Base-by-base conservation (phyloP, 2,888 invertebrate genomes). In the Euproctis similis region DNA sequence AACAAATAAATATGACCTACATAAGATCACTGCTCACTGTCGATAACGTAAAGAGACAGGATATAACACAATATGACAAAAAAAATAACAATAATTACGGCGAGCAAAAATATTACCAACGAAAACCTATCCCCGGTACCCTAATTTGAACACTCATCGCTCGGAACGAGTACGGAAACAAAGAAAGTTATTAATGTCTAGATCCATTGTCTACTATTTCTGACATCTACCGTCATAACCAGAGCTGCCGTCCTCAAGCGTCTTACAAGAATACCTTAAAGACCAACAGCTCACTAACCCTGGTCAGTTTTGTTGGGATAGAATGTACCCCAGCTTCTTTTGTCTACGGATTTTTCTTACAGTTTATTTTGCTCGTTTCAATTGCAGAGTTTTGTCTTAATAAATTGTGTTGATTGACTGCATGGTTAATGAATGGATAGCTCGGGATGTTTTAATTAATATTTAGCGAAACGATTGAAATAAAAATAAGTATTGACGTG, bases 141-240 rank as follows among this genome's bases (percentile, higher is more conserved):
- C 49, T 50, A 50, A 50, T 50, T 45, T 44, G 45, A 52, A 51
- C 57, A 48, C 59, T 58, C 51, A 50, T 64, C 60, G 59, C 56
- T 61, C 53, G 53, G 52, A 46, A 46, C 53, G 53, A 57, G 58
- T 50, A 56, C 50, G 53, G 61, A 65, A 74, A 80, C 76, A 80
- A 78, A 77, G 80, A 72, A 75, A 75, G 73, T 75, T 80, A 81
- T 81, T 81, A 81, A 81, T 76, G 76, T 73, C 76, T 71, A 63
- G 61, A 48, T 52, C 64, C 59, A 76, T 81, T 81, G 80, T 81
- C 68, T 76, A 61, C 58, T n/a, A 56, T 64, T 59, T 56, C 66
- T 67, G 66, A 67, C 63, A 57, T 40, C 39, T 38, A 39, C 75
- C 74, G 60, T 39, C 31, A 7, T 51, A 57, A 27, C 46, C 35